Conservation (phyloP, 2,113 vertebrate species). For the Zootoca vivipara region DNA sequence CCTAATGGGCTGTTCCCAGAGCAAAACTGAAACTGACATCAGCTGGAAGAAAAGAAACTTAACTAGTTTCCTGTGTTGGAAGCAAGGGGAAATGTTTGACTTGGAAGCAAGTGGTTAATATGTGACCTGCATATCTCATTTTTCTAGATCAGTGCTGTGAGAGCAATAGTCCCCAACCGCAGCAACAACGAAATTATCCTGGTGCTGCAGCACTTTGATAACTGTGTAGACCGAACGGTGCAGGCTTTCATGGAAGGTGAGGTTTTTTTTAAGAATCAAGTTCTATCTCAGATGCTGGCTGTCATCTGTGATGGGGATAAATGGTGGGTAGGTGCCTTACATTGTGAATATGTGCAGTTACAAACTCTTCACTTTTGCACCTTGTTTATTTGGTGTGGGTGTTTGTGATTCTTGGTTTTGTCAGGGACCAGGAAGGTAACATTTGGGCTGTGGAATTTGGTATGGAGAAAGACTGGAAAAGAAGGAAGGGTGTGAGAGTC, state of each 20-base stretch:
- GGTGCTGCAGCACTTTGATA: slow-evolving; percentile 96
- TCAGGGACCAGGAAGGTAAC: background rate
- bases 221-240: slow-evolving; percentile 91
- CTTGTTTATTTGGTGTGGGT: background rate
- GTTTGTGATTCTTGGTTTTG: background rate
- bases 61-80: background rate
- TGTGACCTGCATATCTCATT: background rate
- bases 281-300: fast-evolving
- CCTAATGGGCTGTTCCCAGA: slow-evolving; percentile 6
- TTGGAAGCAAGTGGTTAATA: background rate
- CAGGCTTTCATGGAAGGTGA: slow-evolving; percentile 97
- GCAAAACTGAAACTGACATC: slow-evolving; percentile 19
- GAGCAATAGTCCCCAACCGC: slow-evolving; percentile 93
- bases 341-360: background rate
- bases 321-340: background rate
- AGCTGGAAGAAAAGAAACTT: slow-evolving; percentile 14
- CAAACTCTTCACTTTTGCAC: background rate
- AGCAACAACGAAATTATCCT: slow-evolving; percentile 97
- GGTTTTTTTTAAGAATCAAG: background rate
- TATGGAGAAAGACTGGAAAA: background rate
- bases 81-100: background rate
- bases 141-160: slow-evolving; percentile 88
- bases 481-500: background rate
- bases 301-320: background rate
- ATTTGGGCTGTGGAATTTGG: background rate